Evolutionary conservation across 2,797 vertebrate genomes (phyloP).

Genomic region (Danio choprae): DNA sequence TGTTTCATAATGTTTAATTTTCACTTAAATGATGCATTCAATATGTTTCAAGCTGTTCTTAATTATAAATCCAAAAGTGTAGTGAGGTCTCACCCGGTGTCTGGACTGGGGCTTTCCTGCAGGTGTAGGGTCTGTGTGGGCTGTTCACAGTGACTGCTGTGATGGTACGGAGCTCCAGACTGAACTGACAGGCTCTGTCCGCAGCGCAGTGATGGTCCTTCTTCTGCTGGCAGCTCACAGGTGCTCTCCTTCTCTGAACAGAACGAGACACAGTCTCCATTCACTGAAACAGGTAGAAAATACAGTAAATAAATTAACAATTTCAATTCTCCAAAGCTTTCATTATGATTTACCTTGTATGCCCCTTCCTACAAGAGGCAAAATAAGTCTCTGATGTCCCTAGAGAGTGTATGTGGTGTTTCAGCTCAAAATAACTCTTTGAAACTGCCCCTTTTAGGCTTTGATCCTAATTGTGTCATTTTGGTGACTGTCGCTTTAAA

Average conservation of each 20-base stretch:
- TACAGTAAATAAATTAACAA: not conserved
- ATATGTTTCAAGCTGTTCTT: not conserved
- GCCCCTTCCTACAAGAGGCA: too few species aligned
- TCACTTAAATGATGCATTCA: not conserved
- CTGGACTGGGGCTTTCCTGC: conserved; percentile 78
- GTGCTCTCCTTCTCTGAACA: conserved; percentile 84
- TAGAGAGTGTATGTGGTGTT: too few species aligned
- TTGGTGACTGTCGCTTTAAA: too few species aligned
- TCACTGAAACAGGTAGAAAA: conserved; percentile 76
- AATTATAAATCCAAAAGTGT: not conserved
- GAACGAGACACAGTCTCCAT: conserved; percentile 79
- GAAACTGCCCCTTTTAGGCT: too few species aligned
- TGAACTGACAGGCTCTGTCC: conserved; percentile 82
- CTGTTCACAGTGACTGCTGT: conserved; percentile 80
- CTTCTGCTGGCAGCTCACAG: conserved; percentile 79
- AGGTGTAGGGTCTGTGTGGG: conserved; percentile 77
- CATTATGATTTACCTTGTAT: not conserved
- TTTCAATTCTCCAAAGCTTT: not conserved
- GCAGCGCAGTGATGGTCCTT: conserved; percentile 80
- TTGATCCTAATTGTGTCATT: too few species aligned
- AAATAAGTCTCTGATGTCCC: too few species aligned
- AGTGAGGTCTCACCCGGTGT: conserved; percentile 83
- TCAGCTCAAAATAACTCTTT: too few species aligned
- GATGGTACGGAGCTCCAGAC: conserved; percentile 77
- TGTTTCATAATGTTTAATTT: not conserved